These are phyloP conservation scores for Brotula barbata DNA, from an alignment of 2,797 vertebrate genomes.

Conservation along the genomic window DNA sequence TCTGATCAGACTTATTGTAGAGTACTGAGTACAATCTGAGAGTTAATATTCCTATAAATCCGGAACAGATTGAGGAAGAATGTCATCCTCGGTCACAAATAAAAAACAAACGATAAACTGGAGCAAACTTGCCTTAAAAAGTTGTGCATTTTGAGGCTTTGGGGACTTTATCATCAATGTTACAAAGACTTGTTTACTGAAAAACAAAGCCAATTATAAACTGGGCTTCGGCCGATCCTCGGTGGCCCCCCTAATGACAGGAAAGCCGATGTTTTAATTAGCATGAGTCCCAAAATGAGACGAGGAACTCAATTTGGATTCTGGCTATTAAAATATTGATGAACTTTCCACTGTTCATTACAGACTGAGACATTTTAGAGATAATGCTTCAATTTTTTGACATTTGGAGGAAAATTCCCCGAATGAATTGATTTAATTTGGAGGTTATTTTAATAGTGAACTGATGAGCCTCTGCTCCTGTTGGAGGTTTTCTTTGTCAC, in stretches of 20 bases:
- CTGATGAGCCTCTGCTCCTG: neutral
- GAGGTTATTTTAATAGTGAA: conserved; percentile 3
- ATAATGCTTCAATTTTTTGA: conserved; percentile 2
- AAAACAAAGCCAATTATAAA: conserved; percentile 16
- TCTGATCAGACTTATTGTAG: too few species aligned
- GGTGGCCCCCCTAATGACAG: conserved; percentile 9
- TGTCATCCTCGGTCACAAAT: too few species aligned
- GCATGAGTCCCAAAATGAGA: conserved; percentile 13
- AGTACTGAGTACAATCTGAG: too few species aligned
- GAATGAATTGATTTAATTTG: conserved; percentile 20
- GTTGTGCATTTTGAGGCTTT: neutral
- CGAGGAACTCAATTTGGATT: conserved; percentile 32
- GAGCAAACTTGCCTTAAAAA: too few species aligned
- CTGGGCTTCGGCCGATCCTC: neutral
- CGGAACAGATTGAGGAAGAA: too few species aligned
- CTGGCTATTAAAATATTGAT: conserved; percentile 44
- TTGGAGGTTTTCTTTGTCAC: conserved; percentile 13
- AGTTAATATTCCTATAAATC: too few species aligned
- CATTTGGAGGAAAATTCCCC: conserved; percentile 1
- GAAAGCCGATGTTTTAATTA: conserved; percentile 49
- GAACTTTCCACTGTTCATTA: conserved; percentile 23
- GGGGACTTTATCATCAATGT: neutral
- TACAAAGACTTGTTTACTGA: neutral
- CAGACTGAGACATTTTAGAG: neutral
- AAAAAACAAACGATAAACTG: too few species aligned